A percentile compares a stretch with the other conserved stretches of the same genome.
phyloP scores from a whole-genome alignment of 2,888 invertebrate species.

The Megastigmus dorsalis region DNA sequence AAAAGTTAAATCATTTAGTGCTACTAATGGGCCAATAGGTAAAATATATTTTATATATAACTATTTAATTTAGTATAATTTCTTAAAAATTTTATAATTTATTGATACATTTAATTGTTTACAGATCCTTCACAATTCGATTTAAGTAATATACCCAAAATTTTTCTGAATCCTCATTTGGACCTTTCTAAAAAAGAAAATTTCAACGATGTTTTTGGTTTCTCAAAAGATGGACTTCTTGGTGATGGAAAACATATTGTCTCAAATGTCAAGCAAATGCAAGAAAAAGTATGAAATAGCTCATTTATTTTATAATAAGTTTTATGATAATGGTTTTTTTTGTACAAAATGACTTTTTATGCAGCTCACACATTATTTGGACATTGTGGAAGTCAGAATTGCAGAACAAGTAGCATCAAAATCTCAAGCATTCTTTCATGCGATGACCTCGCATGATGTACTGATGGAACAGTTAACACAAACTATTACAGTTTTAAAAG shows the following conservation, averaged over 20 bases:
- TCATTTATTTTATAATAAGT: neutral
- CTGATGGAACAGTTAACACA: conserved; percentile 95
- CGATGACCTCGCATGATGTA: conserved; percentile 98
- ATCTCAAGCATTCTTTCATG: conserved; percentile 97
- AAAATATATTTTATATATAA: conserved; percentile 22
- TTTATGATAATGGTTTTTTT: neutral
- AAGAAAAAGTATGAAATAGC: conserved; percentile 81
- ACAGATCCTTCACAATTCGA: conserved; percentile 75
- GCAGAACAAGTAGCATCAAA: conserved; percentile 95
- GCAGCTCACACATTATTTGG: conserved; percentile 92
- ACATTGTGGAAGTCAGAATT: conserved; percentile 95
- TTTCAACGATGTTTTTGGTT: conserved; percentile 90
- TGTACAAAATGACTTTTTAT: conserved; percentile 51
- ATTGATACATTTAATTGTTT: conserved; percentile 58
- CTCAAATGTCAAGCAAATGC: conserved; percentile 79
- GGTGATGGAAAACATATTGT: conserved; percentile 73
- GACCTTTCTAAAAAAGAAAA: conserved; percentile 86
- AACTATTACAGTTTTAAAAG: conserved; percentile 85
- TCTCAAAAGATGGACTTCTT: conserved; percentile 75
- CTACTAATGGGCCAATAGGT: conserved; percentile 58
- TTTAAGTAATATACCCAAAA: conserved; percentile 85
- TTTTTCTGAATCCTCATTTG: conserved; percentile 88
- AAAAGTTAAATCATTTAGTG: conserved; percentile 73
- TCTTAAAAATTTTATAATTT: conserved; percentile 9
- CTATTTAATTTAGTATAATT: conserved; percentile 2